A percentile compares a stretch with the other conserved stretches of the same genome.
Evolutionary conservation across 1,140 invertebrate species (phyloP).

Genomic region (Megalonaias nervosa): DNA sequence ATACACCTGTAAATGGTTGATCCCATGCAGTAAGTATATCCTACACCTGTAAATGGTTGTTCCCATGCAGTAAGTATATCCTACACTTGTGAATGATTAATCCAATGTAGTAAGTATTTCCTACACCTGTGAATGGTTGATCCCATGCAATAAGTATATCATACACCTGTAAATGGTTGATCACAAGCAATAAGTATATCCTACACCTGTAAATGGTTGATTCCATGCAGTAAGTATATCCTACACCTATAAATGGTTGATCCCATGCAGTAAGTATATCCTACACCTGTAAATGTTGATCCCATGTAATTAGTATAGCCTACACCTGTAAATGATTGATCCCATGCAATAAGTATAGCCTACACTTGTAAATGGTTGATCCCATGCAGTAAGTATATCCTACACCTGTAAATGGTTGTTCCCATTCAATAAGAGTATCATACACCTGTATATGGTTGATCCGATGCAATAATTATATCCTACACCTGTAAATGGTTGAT

Average conservation of each 20-base stretch:
- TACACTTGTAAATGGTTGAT: constrained; percentile 56
- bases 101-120: constrained; percentile 81
- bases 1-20: background rate
- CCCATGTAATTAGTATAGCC: constrained; percentile 84
- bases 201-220: background rate
- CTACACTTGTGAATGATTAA: background rate
- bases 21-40: constrained; percentile 86
- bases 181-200: constrained; percentile 79
- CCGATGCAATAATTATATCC: too few species aligned
- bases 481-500: constrained; percentile 53
- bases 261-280: constrained; percentile 86
- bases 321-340: constrained; percentile 56
- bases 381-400: constrained; percentile 84
- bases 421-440: too few species aligned
- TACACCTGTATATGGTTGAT: background rate
- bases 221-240: constrained; percentile 82
- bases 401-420: constrained; percentile 4
- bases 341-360: constrained; percentile 84
- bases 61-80: constrained; percentile 86
- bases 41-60: constrained; percentile 18
- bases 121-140: background rate
- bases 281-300: constrained; percentile 56
- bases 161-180: background rate
- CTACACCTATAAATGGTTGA: background rate
- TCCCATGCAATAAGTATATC: constrained; percentile 86